phyloP scores from a whole-genome alignment of 2,888 invertebrate genomes.

The Cylindroiulus punctatus region DNA sequence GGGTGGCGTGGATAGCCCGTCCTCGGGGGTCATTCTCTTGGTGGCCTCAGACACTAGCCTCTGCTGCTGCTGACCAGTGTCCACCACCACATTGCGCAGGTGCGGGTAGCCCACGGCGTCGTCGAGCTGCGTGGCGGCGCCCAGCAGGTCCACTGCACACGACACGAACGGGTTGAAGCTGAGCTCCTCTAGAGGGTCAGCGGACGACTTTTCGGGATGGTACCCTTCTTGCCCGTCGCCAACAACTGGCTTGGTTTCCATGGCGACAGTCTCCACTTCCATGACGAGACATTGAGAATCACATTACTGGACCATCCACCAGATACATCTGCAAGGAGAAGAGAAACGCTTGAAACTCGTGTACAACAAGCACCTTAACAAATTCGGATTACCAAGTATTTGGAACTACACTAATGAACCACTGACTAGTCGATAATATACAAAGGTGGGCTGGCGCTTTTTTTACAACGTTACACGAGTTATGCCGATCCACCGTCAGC shows the following conservation, averaged over 20 bases:
- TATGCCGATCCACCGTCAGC: neutral
- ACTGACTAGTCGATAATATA: neutral
- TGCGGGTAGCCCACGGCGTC: slow-evolving; percentile 48
- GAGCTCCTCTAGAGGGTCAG: slow-evolving; percentile 56
- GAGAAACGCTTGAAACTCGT: too few relatives aligned
- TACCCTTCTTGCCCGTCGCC: slow-evolving; percentile 58
- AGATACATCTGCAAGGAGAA: slow-evolving; percentile 51
- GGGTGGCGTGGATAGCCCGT: slow-evolving; percentile 57
- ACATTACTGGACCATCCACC: slow-evolving; percentile 57
- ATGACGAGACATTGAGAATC: slow-evolving; percentile 59
- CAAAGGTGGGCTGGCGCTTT: neutral
- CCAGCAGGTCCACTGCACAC: slow-evolving; percentile 43
- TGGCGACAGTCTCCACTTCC: slow-evolving; percentile 59
- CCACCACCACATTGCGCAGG: slow-evolving; percentile 51
- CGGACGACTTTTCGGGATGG: slow-evolving; percentile 51
- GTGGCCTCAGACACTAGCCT: slow-evolving; percentile 38
- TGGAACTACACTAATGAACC: neutral
- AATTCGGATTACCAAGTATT: neutral
- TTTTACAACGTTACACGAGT: neutral
- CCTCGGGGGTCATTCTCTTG: slow-evolving; percentile 58
- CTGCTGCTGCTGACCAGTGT: slow-evolving; percentile 57
- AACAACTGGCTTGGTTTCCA: slow-evolving; percentile 58
- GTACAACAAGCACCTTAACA: neutral
- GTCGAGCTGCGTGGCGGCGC: neutral
- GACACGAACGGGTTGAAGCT: slow-evolving; percentile 54